phyloP scores from a whole-genome alignment of 2,113 vertebrate genomes.

The Aptenodytes forsteri region DNA sequence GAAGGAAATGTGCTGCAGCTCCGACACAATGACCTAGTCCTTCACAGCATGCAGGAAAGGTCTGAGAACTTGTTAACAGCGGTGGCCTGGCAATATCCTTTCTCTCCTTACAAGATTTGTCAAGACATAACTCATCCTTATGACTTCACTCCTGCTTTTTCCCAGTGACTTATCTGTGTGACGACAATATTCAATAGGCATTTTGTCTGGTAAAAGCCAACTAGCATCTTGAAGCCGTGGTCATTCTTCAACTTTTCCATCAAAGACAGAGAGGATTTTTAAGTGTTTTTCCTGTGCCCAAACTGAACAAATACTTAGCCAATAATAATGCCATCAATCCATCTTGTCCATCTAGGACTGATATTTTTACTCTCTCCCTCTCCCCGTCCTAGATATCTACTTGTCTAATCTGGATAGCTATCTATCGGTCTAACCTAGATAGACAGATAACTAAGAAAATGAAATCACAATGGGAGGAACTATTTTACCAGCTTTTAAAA shows the following conservation, averaged over 20 bases:
- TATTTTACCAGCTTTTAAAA: not conserved
- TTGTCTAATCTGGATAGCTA: not conserved
- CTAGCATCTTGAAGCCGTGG: not conserved
- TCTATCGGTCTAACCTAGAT: not conserved
- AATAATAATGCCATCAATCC: not conserved
- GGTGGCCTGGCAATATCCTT: not conserved
- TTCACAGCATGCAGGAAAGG: not conserved
- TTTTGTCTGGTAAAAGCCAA: not conserved
- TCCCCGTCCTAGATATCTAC: not conserved
- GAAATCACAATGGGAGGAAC: not conserved
- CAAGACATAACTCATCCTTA: not conserved
- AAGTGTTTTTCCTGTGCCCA: not conserved
- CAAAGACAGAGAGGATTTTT: not conserved
- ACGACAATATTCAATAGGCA: not conserved
- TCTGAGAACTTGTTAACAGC: not conserved
- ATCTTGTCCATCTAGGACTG: not conserved
- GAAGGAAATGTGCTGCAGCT: conserved; percentile 17
- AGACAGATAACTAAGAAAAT: not conserved
- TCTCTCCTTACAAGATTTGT: not conserved
- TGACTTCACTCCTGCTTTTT: not conserved
- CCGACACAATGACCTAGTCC: conserved; percentile 16
- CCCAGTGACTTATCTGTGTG: not conserved
- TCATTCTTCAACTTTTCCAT: not conserved
- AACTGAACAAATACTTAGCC: not conserved
- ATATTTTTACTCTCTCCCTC: not conserved